A percentile compares a stretch with the other conserved stretches of the same genome.
These are phyloP conservation scores for Eurois occulta DNA, from an alignment of 2,888 invertebrate genomes.

Conservation along the genomic window DNA sequence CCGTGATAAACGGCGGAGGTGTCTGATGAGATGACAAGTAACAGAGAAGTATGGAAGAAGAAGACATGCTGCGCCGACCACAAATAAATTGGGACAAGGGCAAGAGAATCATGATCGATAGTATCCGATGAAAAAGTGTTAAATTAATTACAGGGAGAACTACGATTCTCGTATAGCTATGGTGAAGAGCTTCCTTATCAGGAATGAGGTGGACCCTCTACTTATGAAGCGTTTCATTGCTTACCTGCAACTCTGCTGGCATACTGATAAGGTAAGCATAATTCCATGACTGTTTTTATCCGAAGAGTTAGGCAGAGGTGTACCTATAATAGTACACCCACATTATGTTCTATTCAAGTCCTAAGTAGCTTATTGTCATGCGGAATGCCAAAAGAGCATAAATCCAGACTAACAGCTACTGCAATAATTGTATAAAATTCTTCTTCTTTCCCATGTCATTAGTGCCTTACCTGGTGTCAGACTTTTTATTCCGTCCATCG, in stretches of 20 bases:
- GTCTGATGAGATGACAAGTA: no score
- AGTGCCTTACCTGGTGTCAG: no score
- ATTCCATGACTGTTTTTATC: neutral
- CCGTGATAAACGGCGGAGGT: no score
- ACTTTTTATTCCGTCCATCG: no score
- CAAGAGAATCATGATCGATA: neutral
- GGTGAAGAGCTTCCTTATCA: constrained; percentile 78
- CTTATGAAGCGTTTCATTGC: constrained; percentile 80
- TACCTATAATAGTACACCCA: neutral
- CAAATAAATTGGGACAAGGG: no score
- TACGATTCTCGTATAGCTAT: constrained; percentile 78
- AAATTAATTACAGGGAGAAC: constrained; percentile 74
- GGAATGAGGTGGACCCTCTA: constrained; percentile 78
- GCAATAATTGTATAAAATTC: neutral
- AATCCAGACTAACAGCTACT: neutral
- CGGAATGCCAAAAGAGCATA: neutral
- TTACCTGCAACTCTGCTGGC: constrained; percentile 83
- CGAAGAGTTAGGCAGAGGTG: neutral
- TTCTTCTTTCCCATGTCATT: no score
- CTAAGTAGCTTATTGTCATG: neutral
- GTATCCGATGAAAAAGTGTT: neutral
- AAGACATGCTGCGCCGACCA: no score
- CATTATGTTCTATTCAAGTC: neutral
- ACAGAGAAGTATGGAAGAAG: no score
- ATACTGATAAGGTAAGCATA: constrained; percentile 79